Percentiles rank a stretch among this genome's conserved stretches.
These are phyloP conservation scores for Danio choprae DNA, from an alignment of 2,797 vertebrate species.

Conservation along the genomic window DNA sequence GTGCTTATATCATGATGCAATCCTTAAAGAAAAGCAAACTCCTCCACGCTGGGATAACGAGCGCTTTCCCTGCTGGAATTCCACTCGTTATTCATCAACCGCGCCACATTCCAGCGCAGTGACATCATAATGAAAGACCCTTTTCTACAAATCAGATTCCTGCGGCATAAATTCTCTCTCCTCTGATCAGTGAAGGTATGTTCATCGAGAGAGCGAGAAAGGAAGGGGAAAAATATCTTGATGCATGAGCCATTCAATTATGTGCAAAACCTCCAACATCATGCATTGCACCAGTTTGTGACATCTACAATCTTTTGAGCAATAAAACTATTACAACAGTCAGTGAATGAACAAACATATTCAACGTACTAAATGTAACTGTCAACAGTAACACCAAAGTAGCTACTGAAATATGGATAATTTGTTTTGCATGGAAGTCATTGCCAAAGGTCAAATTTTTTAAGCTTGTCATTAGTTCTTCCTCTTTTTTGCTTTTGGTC, in stretches of 20 bases:
- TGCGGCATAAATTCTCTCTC: background rate
- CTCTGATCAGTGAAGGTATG: background rate
- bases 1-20: slow-evolving; percentile 46
- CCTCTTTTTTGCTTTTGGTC: background rate
- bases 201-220: background rate
- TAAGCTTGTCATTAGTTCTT: background rate
- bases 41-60: slow-evolving; percentile 32
- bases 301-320: background rate
- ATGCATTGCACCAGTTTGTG: background rate
- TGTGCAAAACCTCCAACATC: background rate
- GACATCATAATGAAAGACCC: slow-evolving; percentile 49
- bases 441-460: background rate
- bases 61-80: slow-evolving; percentile 42
- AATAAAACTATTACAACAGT: background rate
- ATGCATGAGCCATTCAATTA: background rate
- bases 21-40: slow-evolving; percentile 34
- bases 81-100: slow-evolving; percentile 32
- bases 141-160: background rate
- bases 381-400: background rate
- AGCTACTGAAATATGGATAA: background rate
- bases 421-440: background rate
- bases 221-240: background rate
- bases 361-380: background rate
- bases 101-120: slow-evolving; percentile 18
- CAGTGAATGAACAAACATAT: background rate